Evolutionary conservation across 2,888 invertebrate genomes (phyloP).

Genomic region (Andrena praecox): DNA sequence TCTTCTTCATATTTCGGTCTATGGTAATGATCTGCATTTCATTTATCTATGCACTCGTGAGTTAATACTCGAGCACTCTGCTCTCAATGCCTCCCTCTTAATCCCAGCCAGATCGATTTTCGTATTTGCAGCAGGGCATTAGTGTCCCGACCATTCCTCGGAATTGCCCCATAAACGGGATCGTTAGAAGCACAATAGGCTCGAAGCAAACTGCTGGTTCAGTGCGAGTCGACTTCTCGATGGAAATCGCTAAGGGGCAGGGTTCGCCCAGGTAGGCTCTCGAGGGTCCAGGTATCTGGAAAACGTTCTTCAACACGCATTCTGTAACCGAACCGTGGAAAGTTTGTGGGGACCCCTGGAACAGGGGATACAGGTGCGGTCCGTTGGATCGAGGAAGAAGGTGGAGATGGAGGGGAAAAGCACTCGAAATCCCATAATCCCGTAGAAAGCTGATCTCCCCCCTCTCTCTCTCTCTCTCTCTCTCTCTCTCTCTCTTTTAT

Average conservation of each 20-base stretch:
- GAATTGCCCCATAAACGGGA: constrained; percentile 58
- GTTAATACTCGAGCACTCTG: background rate
- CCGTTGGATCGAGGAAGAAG: background rate
- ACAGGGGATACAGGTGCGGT: constrained; percentile 63
- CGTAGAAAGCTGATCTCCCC: constrained; percentile 21
- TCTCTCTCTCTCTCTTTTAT: background rate
- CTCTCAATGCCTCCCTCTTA: background rate
- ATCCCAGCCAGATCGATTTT: constrained; percentile 26
- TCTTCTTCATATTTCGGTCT: too few species aligned
- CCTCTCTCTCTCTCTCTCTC: background rate
- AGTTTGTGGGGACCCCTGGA: constrained; percentile 39
- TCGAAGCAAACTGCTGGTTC: constrained; percentile 42
- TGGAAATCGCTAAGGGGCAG: constrained; percentile 32
- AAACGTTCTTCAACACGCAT: constrained; percentile 56
- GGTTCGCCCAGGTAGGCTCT: constrained; percentile 60
- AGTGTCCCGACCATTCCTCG: constrained; percentile 31
- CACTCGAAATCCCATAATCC: constrained; percentile 61
- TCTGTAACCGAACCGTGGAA: constrained; percentile 65
- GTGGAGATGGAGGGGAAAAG: constrained; percentile 31
- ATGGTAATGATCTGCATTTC: too few species aligned
- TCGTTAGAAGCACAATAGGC: constrained; percentile 57
- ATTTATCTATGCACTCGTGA: background rate
- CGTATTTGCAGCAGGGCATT: constrained; percentile 45
- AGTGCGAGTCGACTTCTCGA: constrained; percentile 55
- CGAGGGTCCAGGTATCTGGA: constrained; percentile 66